Evolutionary conservation across 2,113 vertebrate genomes (phyloP).

Genomic region (Trachemys scripta): DNA sequence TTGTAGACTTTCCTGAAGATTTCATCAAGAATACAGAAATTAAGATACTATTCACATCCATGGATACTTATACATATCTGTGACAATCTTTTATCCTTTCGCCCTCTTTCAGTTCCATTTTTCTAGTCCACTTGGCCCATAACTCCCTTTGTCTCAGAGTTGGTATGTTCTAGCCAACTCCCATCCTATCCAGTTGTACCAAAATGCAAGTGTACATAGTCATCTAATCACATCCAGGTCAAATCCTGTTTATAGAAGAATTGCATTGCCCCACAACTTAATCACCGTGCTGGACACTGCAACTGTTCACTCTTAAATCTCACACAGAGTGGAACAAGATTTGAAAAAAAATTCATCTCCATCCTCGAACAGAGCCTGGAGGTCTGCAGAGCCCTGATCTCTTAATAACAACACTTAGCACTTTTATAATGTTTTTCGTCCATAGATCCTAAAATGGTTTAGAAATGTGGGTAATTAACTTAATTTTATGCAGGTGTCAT

Average conservation of each 20-base stretch:
- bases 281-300: background rate
- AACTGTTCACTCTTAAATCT: background rate
- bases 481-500: background rate
- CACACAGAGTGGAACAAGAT: background rate
- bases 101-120: background rate
- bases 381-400: background rate
- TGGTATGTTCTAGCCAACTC: constrained; percentile 2
- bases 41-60: background rate
- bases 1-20: background rate
- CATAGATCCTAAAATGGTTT: background rate
- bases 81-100: background rate
- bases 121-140: background rate
- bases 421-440: background rate
- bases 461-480: background rate
- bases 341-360: constrained; percentile 9
- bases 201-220: background rate
- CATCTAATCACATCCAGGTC: background rate
- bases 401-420: background rate
- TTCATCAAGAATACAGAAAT: background rate
- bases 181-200: background rate
- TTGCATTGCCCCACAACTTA: background rate
- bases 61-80: background rate
- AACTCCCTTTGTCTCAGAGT: background rate
- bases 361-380: background rate
- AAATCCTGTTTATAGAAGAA: background rate